Evolutionary conservation across 2,888 invertebrate genomes (phyloP), one percentile per base, ranked within the genome.

Genomic region (Drosophila yooni): DNA sequence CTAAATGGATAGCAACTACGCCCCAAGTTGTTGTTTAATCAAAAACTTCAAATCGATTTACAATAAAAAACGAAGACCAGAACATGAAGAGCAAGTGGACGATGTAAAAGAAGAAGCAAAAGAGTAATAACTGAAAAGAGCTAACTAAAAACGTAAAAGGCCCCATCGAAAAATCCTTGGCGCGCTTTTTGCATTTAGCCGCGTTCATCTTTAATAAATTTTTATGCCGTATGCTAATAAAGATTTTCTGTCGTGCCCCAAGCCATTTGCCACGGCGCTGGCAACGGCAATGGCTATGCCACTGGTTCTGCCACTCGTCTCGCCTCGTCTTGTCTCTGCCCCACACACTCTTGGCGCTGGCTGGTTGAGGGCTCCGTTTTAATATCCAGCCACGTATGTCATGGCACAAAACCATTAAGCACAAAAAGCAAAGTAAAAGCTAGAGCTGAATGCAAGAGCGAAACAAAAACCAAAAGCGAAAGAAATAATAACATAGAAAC

Each of bases 301-400:
- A 56, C 46, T 52, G 64, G 58, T 61, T 34, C 18, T 54, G 46
- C 68, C 56, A 46, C 43, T 31, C 38, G 15, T 13, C 46, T n/a
- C 54, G 27, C 21, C 21, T 15, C 31, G 3, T 3, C 7, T 27
- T 15, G 15, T 11, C 31, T 11, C 27, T 5, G 21, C 27, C 57
- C 25, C 67, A 13, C 11, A 36, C 66, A 40, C 67, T 67, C 70
- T 68, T 61, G 64, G 29, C 43, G 67, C 13, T 38, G 38, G 36
- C 56, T 15, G 62, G 25, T 25, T 46, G 25, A 25, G 25, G 62
- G 67, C 67, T 84, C 76, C 76, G 76, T 79, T 83, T 87, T 89
- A 86, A 86, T 89, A 89, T 88, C 81, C 88, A 89, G 86, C 90
- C 87, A 90, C 87, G 90, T 88, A 89, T 88, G 87, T 90, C 90